A percentile compares a stretch with the other conserved stretches of the same genome.
Conservation (phyloP, 1,140 invertebrate species). For the Drosophila ohnishii region DNA sequence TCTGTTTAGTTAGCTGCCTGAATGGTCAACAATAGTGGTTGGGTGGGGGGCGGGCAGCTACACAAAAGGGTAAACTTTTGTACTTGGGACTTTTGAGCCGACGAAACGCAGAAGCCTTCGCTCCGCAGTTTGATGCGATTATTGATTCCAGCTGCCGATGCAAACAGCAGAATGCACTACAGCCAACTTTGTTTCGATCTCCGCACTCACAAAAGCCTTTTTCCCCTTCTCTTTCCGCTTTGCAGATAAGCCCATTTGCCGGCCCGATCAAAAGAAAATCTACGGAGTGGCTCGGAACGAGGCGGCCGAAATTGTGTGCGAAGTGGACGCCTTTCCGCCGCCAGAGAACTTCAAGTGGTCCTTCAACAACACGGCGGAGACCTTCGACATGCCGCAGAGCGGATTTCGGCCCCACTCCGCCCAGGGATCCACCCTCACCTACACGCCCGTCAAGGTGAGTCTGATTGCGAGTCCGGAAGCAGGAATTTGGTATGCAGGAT, state of each 20-base stretch:
- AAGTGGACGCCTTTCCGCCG: conserved; percentile 93
- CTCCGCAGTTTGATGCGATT: conserved; percentile 59
- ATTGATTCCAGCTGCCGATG: conserved; percentile 59
- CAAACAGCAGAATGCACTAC: conserved; percentile 74
- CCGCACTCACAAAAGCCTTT: conserved; percentile 16
- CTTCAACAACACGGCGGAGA: conserved; percentile 94
- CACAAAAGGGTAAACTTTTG: conserved; percentile 57
- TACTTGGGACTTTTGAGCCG: conserved; percentile 58
- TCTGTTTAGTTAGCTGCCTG: conserved; percentile 67
- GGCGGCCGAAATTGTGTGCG: conserved; percentile 90
- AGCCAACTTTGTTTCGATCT: conserved; percentile 51
- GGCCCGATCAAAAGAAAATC: conserved; percentile 89
- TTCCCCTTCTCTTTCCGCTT: conserved; percentile 7
- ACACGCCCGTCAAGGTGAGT: conserved; percentile 88
- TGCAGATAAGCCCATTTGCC: conserved; percentile 93
- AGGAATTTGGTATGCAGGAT: background rate
- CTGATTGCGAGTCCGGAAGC: background rate
- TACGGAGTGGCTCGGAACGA: conserved; percentile 94
- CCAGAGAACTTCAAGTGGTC: conserved; percentile 94
- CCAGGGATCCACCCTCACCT: conserved; percentile 89
- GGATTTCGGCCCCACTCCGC: conserved; percentile 83
- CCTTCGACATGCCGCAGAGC: conserved; percentile 88
- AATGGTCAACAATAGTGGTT: conserved; percentile 36
- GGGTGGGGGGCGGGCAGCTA: background rate
- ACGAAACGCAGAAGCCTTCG: conserved; percentile 36